These are phyloP conservation scores for Dryococelus australis DNA, from an alignment of 2,888 invertebrate species.

Conservation along the genomic window DNA sequence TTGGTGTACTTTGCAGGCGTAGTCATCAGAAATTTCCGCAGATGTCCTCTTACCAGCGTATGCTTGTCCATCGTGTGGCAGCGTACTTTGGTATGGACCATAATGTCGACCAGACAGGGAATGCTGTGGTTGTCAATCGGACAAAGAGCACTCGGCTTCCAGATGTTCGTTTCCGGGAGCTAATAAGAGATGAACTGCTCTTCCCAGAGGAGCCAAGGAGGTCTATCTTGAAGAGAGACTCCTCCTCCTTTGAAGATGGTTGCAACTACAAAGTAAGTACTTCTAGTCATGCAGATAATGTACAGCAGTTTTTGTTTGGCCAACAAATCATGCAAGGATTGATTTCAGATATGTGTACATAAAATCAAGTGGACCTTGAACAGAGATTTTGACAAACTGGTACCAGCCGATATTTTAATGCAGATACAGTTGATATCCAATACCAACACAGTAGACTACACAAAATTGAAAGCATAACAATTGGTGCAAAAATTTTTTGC, in stretches of 20 bases:
- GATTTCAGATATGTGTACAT: too few species aligned
- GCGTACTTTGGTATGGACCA: constrained; percentile 95
- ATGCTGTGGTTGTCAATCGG: constrained; percentile 83
- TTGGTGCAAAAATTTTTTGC: too few species aligned
- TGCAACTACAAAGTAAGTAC: constrained; percentile 52
- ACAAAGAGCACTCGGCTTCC: constrained; percentile 73
- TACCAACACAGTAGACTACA: too few species aligned
- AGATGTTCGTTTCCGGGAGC: constrained; percentile 75
- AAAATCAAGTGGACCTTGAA: too few species aligned
- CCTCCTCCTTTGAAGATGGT: constrained; percentile 78
- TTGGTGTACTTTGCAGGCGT: constrained; percentile 57
- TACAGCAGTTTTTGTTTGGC: too few species aligned
- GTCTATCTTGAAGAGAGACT: constrained; percentile 84
- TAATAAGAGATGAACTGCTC: constrained; percentile 70
- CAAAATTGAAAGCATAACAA: too few species aligned
- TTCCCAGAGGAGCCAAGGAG: constrained; percentile 74
- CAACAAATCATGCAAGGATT: too few species aligned
- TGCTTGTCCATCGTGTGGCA: constrained; percentile 94
- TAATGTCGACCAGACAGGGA: constrained; percentile 85
- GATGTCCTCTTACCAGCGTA: constrained; percentile 95
- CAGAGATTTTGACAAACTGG: too few species aligned
- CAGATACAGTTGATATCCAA: too few species aligned
- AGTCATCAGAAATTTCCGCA: constrained; percentile 85
- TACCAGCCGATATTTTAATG: too few species aligned
- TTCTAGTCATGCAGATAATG: too few species aligned